These are phyloP conservation scores for Premnoplex brunnescens DNA, from an alignment of 2,797 vertebrate species.

Conservation along the genomic window DNA sequence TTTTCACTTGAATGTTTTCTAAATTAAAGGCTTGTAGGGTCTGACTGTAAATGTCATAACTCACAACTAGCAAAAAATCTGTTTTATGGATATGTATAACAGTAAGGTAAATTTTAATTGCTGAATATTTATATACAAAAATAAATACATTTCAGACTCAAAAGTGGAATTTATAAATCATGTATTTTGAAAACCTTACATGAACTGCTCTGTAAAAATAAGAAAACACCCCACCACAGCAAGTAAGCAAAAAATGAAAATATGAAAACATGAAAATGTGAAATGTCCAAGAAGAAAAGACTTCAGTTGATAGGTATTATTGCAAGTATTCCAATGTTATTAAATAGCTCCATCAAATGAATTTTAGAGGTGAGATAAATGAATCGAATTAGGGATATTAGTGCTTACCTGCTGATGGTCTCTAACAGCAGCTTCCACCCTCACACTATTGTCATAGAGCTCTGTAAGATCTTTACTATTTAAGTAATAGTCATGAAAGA, in stretches of 20 bases:
- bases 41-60: background rate
- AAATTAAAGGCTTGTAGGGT: background rate
- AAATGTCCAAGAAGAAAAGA: background rate
- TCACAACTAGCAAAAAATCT: background rate
- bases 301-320: background rate
- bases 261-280: background rate
- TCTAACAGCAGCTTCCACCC: constrained; percentile 53
- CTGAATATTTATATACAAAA: background rate
- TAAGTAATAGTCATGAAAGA: constrained; percentile 69
- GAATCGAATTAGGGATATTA: background rate
- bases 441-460: constrained; percentile 67
- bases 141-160: background rate
- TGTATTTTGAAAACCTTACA: too few species aligned
- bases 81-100: background rate
- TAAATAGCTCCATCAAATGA: background rate
- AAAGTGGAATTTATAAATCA: too few species aligned
- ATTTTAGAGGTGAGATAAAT: background rate
- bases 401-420: constrained; percentile 80
- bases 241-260: background rate
- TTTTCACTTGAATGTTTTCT: background rate
- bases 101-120: background rate
- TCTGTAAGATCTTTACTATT: constrained; percentile 71
- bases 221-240: fast-evolving
- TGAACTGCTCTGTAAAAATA: background rate
- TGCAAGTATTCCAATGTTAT: background rate